phyloP scores from a whole-genome alignment of 2,113 vertebrate genomes.

The Chaetodon trifascialis region DNA sequence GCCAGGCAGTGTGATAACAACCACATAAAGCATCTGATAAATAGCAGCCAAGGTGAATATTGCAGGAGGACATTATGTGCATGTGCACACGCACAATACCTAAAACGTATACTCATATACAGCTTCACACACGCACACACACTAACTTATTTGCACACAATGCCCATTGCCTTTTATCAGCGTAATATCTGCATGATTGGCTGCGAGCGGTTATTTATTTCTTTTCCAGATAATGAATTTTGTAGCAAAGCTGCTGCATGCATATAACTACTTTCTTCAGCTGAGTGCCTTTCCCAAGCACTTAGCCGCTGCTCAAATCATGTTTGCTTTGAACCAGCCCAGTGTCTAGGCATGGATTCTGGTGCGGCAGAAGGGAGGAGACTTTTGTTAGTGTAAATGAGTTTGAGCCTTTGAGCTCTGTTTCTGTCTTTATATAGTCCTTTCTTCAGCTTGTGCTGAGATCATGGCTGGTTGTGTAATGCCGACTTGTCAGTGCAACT shows the following conservation, averaged over 20 bases:
- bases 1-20: conserved; percentile 39
- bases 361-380: conserved; percentile 48
- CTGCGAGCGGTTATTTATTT: conserved; percentile 47
- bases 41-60: conserved; percentile 66
- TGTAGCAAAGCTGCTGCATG: conserved; percentile 23
- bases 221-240: conserved; percentile 57
- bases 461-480: conserved; percentile 14
- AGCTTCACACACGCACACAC: background rate
- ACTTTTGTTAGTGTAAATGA: conserved; percentile 40
- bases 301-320: conserved; percentile 56
- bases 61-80: conserved; percentile 40
- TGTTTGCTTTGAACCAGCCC: conserved; percentile 63
- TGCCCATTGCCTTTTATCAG: conserved; percentile 56
- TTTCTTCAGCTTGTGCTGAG: conserved; percentile 31
- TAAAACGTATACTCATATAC: background rate
- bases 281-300: conserved; percentile 49
- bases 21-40: conserved; percentile 63
- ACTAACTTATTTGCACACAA: conserved; percentile 14
- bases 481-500: background rate
- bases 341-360: conserved; percentile 31
- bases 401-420: conserved; percentile 52
- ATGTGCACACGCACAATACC: background rate
- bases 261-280: conserved; percentile 27
- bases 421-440: conserved; percentile 26
- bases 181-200: conserved; percentile 57